phyloP scores from a whole-genome alignment of 2,797 vertebrate genomes.

The Sebastolobus altivelis region DNA sequence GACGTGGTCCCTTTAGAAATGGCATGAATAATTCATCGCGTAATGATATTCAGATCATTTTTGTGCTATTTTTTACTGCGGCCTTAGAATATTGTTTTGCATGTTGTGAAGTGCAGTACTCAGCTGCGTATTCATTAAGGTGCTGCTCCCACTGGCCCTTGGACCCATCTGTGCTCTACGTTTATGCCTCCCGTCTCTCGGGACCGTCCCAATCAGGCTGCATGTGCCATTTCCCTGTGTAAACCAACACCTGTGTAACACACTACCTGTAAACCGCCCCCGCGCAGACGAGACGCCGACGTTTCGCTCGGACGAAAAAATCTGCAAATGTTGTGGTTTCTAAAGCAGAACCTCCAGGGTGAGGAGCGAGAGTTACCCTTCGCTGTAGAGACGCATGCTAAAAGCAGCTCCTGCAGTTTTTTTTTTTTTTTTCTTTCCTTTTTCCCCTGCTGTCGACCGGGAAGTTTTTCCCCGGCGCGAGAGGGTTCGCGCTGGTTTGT shows the following conservation, averaged over 20 bases:
- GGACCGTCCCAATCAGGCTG: constrained; percentile 83
- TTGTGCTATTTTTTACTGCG: constrained; percentile 76
- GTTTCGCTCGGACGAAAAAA: constrained; percentile 72
- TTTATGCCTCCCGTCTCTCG: constrained; percentile 80
- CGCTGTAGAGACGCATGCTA: constrained; percentile 55
- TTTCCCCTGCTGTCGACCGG: constrained; percentile 59
- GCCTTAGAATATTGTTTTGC: constrained; percentile 84
- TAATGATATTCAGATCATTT: constrained; percentile 83
- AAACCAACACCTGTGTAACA: constrained; percentile 86
- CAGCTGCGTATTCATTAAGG: constrained; percentile 88
- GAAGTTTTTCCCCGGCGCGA: constrained; percentile 69
- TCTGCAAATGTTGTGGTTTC: constrained; percentile 81
- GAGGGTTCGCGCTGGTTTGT: constrained; percentile 74
- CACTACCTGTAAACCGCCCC: constrained; percentile 85
- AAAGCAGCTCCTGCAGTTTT: constrained; percentile 67
- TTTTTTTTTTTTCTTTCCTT: constrained; percentile 30
- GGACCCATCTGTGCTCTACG: constrained; percentile 86
- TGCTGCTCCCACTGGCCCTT: constrained; percentile 85
- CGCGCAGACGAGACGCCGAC: constrained; percentile 76
- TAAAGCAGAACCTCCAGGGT: constrained; percentile 76
- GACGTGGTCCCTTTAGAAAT: constrained; percentile 78
- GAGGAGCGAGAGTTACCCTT: constrained; percentile 64
- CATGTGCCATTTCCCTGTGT: constrained; percentile 86
- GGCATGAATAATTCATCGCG: constrained; percentile 81
- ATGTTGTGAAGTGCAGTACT: constrained; percentile 85